Evolutionary conservation across 2,888 invertebrate genomes (phyloP), one percentile per base, ranked within the genome.

Genomic region (Lasioglossum figueresi): DNA sequence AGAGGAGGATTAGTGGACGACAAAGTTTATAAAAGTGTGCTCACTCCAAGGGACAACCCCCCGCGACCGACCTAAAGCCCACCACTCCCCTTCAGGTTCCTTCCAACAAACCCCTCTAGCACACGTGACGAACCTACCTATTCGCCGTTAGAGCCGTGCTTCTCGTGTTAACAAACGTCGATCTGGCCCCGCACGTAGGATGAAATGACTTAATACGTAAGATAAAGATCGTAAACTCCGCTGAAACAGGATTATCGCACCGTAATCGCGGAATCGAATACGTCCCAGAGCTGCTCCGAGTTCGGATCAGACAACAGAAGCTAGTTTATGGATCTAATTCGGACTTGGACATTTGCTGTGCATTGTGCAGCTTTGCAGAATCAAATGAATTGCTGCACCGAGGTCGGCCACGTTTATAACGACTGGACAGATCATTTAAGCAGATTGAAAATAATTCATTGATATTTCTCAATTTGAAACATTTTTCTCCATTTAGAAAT

Each of bases 21-120:
- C 93, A 93, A 95, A 94, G 92, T 95, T 95, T 94, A 93, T 94
- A 94, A 95, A 94, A 95, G 94, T 94, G 91, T 88, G 87, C 89
- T 91, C 89, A 87, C 89, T 88, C 89, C 86, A 85, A 81, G 81
- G 88, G 87, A 89, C 63, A 63, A 82, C 19, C 66, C 91, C 83
- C 85, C 80, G 84, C 88, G 82, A 86, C 91, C 81, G 87, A 90
- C 88, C 88, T 88, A 91, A 91, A 89, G 90, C 88, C 85, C 88
- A 77, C 88, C 88, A 34, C 4, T 85, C 77, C 85, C 87, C 88
- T 88, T 82, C 88, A 84, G 85, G 74, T 73, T 88, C 80, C 86
- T 77, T 84, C 6, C 83, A 89, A 12, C 31, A 79, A 88, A 84
- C 88, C 89, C 79, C 86, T 89, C 88, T 78, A 81, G 88, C 90